phyloP scores from a whole-genome alignment of 2,888 invertebrate species.

The Cordylochernes scorpioides region DNA sequence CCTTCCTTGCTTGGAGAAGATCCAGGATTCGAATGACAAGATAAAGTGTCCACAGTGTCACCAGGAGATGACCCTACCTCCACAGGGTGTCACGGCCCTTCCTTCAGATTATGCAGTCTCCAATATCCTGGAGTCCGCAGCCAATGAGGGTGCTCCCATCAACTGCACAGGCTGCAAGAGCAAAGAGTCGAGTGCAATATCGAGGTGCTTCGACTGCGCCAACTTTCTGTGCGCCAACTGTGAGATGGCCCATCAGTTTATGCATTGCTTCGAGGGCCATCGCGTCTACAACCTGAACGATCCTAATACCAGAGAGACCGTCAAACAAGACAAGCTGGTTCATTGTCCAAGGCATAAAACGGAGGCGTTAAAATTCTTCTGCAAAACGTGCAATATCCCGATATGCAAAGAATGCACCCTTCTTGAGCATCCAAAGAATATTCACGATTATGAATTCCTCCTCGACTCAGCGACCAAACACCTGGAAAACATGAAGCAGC shows the following conservation, averaged over 20 bases:
- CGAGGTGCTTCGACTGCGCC: conserved; percentile 83
- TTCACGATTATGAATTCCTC: conserved; percentile 66
- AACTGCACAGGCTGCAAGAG: conserved; percentile 85
- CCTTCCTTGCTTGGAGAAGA: conserved; percentile 48
- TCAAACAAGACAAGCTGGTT: conserved; percentile 25
- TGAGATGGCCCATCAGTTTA: conserved; percentile 79
- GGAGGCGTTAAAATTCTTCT: conserved; percentile 73
- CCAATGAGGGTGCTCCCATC: conserved; percentile 21
- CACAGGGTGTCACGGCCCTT: conserved; percentile 35
- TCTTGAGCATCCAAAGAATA: conserved; percentile 44
- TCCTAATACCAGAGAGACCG: conserved; percentile 17
- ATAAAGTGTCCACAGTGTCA: conserved; percentile 42
- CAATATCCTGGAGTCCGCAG: conserved; percentile 23
- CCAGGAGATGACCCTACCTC: conserved; percentile 20
- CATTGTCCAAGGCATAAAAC: conserved; percentile 66
- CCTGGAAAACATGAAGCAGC: conserved; percentile 43
- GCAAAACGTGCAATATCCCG: conserved; percentile 68
- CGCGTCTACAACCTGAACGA: conserved; percentile 36
- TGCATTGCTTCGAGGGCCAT: conserved; percentile 96
- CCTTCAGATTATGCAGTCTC: conserved; percentile 35
- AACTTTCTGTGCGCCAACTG: conserved; percentile 87
- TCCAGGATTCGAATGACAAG: conserved; percentile 37
- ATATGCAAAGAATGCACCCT: conserved; percentile 85
- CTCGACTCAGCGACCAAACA: conserved; percentile 54
- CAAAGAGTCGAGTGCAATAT: conserved; percentile 73